Evolutionary conservation across 2,113 vertebrate species (phyloP).

Genomic region (Trachemys scripta): DNA sequence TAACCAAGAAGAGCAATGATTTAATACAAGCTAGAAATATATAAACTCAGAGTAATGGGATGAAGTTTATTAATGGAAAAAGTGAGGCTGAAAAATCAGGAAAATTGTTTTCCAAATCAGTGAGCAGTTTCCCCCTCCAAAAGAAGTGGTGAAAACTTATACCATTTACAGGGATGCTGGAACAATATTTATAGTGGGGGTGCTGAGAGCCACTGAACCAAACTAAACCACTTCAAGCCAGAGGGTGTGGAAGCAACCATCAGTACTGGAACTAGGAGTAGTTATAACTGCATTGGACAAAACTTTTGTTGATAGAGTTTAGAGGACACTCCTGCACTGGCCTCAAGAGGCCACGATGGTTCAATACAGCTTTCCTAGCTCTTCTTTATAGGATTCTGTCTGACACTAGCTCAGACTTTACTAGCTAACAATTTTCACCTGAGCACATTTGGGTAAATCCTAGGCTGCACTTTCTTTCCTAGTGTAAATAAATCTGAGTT

Average conservation of each 20-base stretch:
- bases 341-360: background rate
- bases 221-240: no score
- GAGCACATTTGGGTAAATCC: background rate
- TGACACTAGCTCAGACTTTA: background rate
- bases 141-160: background rate
- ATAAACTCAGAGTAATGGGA: conserved; percentile 1
- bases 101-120: conserved; percentile 27
- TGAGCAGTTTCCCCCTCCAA: conserved; percentile 16
- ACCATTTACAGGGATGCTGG: background rate
- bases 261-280: no score
- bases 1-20: background rate
- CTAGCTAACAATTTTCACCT: background rate
- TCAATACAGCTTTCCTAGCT: background rate
- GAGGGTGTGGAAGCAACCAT: no score
- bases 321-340: background rate
- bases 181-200: no score
- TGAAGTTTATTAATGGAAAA: conserved; percentile 49
- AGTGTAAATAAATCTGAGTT: background rate
- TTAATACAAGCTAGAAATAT: background rate
- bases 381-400: background rate
- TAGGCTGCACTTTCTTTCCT: background rate
- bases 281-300: background rate
- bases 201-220: no score
- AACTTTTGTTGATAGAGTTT: background rate
- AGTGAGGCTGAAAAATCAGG: conserved; percentile 45